These are phyloP conservation scores for Helleia helle DNA, from an alignment of 2,888 invertebrate species.

Conservation along the genomic window DNA sequence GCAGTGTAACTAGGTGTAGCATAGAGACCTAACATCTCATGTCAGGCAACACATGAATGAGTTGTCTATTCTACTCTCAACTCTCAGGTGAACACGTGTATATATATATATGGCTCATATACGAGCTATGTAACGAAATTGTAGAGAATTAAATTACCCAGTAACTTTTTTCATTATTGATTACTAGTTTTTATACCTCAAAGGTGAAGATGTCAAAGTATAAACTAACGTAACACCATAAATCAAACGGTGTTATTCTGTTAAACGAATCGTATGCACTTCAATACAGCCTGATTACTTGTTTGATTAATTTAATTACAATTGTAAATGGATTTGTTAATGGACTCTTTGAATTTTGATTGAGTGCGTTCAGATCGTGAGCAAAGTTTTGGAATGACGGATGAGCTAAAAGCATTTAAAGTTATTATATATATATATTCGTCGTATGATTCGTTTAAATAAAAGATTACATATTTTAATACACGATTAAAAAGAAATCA, in stretches of 20 bases:
- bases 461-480: too few relatives aligned
- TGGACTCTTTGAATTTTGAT: conserved; percentile 16
- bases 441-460: conserved; percentile 5
- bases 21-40: too few relatives aligned
- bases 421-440: too few relatives aligned
- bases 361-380: not conserved
- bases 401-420: not conserved
- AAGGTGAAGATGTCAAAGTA: not conserved
- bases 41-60: too few relatives aligned
- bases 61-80: too few relatives aligned
- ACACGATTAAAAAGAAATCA: not conserved
- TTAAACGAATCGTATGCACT: conserved; percentile 19
- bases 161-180: too few relatives aligned
- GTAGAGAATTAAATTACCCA: too few relatives aligned
- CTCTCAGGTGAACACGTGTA: too few relatives aligned
- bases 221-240: not conserved
- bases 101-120: too few relatives aligned
- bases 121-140: too few relatives aligned
- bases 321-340: conserved; percentile 21
- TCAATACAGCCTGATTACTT: conserved; percentile 36
- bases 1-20: too few relatives aligned
- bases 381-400: not conserved
- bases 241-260: conserved; percentile 1
- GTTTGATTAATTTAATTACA: conserved; percentile 29
- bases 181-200: too few relatives aligned